Evolutionary conservation across 2,888 invertebrate species (phyloP).

Genomic region (Cybosia mesomella): DNA sequence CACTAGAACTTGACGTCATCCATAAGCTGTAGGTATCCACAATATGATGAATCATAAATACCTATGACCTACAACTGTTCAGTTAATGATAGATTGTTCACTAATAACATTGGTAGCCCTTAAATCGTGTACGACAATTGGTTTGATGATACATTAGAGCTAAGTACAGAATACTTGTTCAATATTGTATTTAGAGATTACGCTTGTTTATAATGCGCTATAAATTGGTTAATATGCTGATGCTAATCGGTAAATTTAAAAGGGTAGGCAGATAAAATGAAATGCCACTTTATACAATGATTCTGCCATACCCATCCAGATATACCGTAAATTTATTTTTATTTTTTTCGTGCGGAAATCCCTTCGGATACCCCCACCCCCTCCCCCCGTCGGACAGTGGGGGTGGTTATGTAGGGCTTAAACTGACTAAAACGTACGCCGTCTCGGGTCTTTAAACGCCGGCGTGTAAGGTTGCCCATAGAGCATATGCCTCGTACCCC

Average conservation of each 20-base stretch:
- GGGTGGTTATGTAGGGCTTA: no score
- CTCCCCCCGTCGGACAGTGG: no score
- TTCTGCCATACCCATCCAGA: no score
- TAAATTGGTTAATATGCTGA: constrained; percentile 39
- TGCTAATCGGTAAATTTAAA: constrained; percentile 21
- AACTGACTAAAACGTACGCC: no score
- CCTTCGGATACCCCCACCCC: no score
- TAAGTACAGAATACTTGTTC: constrained; percentile 28
- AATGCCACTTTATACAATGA: no score
- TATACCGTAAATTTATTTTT: no score
- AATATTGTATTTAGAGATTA: constrained; percentile 32
- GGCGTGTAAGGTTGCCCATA: no score
- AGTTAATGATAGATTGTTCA: constrained; percentile 35
- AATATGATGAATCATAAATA: constrained; percentile 35
- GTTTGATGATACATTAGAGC: constrained; percentile 27
- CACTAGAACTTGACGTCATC: constrained; percentile 43
- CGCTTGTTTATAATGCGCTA: constrained; percentile 31
- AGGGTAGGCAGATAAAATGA: neutral
- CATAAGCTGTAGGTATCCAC: constrained; percentile 23
- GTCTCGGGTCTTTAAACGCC: no score
- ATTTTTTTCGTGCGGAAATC: no score
- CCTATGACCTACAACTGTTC: constrained; percentile 36
- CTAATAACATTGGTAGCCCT: constrained; percentile 26
- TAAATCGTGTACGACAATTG: constrained; percentile 28
- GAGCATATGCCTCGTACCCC: no score